A percentile compares a stretch with the other conserved stretches of the same genome.
These are phyloP conservation scores for Netelia virgata DNA, from an alignment of 2,888 invertebrate genomes.

Conservation along the genomic window DNA sequence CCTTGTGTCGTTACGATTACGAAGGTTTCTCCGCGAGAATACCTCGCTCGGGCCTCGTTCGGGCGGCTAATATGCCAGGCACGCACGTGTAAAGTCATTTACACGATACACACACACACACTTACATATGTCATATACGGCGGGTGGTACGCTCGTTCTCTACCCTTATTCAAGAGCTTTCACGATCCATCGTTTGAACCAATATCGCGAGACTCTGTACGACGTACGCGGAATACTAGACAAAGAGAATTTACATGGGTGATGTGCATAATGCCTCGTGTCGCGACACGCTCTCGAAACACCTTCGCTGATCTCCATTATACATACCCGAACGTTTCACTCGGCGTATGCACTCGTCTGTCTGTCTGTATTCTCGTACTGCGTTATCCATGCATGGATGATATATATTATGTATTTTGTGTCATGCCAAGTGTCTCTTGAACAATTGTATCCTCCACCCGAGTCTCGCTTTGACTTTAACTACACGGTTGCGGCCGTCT, in stretches of 20 bases:
- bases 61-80: too few species aligned
- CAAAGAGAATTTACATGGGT: constrained; percentile 74
- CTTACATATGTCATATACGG: too few species aligned
- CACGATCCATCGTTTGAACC: neutral
- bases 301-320: constrained; percentile 11
- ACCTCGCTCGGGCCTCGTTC: too few species aligned
- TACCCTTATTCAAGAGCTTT: too few species aligned
- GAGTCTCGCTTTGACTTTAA: neutral
- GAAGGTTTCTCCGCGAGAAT: too few species aligned
- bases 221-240: constrained; percentile 39
- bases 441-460: constrained; percentile 16
- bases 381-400: neutral
- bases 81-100: too few species aligned
- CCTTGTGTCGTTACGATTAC: too few species aligned
- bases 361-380: neutral
- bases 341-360: neutral
- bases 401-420: neutral
- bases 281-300: constrained; percentile 48
- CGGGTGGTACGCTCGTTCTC: too few species aligned
- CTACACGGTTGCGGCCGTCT: constrained; percentile 1
- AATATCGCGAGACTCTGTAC: neutral
- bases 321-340: neutral
- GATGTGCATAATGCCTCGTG: constrained; percentile 63
- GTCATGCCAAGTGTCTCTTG: constrained; percentile 11
- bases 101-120: too few species aligned